Percentiles rank a stretch among this genome's conserved stretches.
phyloP scores from a whole-genome alignment of 37 sponge, comb jelly and placozoan genomes.

The Beroe forskalii region DNA sequence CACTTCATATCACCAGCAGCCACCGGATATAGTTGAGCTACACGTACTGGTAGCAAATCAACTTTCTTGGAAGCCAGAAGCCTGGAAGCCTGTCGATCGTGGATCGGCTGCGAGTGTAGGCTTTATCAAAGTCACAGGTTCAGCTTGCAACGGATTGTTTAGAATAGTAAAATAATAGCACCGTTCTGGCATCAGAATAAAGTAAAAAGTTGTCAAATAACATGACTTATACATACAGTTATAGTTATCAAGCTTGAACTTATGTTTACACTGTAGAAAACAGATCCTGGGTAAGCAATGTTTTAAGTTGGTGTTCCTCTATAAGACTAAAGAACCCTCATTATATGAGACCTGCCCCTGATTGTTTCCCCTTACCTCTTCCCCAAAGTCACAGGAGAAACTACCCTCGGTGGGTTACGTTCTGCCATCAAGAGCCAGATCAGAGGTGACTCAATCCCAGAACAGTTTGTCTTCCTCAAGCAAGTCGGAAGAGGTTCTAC shows the following conservation, averaged over 20 bases:
- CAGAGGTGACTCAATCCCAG: not conserved
- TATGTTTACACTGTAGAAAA: too few relatives aligned
- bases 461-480: constrained; percentile 10
- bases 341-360: too few relatives aligned
- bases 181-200: too few relatives aligned
- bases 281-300: too few relatives aligned
- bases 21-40: constrained; percentile 27
- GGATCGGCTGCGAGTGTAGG: constrained; percentile 18
- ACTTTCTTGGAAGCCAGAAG: constrained; percentile 25
- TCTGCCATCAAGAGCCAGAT: not conserved
- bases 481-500: constrained; percentile 3
- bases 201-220: not conserved
- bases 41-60: constrained; percentile 47
- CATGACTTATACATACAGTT: not conserved
- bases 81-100: constrained; percentile 14
- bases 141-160: not conserved
- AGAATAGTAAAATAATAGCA: not conserved
- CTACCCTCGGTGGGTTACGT: not conserved
- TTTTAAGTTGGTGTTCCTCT: too few relatives aligned
- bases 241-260: too few relatives aligned
- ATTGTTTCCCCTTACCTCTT: too few relatives aligned
- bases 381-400: not conserved
- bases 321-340: too few relatives aligned
- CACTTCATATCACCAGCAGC: not conserved
- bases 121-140: constrained; percentile 53